Conservation (phyloP, 2,888 invertebrate genomes). For the Liodrosophila aerea region DNA sequence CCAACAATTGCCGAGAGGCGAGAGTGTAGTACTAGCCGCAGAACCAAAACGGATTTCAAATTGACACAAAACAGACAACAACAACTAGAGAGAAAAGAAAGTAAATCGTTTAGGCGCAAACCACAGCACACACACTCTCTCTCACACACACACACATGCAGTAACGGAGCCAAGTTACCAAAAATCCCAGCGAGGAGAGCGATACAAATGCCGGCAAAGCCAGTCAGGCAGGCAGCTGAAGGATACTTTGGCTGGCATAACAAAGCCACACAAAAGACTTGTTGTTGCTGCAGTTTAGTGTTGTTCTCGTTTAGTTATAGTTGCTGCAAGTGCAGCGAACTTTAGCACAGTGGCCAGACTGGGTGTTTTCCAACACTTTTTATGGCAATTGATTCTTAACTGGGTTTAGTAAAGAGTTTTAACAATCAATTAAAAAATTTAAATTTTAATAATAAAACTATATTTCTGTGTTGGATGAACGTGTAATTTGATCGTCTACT, state of each 20-base stretch:
- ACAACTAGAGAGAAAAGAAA: constrained; percentile 42
- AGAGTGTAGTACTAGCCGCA: constrained; percentile 35
- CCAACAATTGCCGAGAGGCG: constrained; percentile 63
- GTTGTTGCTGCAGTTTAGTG: constrained; percentile 23
- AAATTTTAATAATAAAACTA: not conserved
- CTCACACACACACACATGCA: constrained; percentile 44
- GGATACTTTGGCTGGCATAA: constrained; percentile 66
- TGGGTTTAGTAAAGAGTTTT: not conserved
- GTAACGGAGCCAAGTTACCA: constrained; percentile 54
- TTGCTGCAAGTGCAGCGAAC: constrained; percentile 13
- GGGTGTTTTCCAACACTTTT: too few species aligned
- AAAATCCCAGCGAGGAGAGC: constrained; percentile 22
- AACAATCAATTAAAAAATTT: not conserved
- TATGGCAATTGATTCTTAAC: not conserved
- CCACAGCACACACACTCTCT: constrained; percentile 33
- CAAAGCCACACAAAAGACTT: constrained; percentile 71
- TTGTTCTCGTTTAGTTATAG: constrained; percentile 5
- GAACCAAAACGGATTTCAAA: constrained; percentile 78
- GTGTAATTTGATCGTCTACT: too few species aligned
- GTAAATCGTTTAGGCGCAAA: constrained; percentile 77
- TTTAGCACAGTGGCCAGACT: too few species aligned
- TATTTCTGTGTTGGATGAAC: too few species aligned
- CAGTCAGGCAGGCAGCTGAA: constrained; percentile 48
- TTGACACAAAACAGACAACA: constrained; percentile 68
- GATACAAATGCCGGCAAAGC: constrained; percentile 28